phyloP scores from a whole-genome alignment of 2,888 invertebrate species.

The Autographa gamma region DNA sequence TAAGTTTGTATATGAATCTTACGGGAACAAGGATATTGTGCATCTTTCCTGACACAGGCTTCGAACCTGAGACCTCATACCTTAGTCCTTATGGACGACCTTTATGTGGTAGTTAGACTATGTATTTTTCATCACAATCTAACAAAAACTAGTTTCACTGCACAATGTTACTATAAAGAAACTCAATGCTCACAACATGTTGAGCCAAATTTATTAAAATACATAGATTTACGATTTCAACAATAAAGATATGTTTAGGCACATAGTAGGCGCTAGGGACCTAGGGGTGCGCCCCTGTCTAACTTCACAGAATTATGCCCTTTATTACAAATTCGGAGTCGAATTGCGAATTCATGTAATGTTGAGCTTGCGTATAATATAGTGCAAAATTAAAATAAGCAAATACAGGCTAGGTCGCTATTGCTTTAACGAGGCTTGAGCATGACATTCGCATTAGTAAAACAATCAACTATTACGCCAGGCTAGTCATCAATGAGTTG shows the following conservation, averaged over 20 bases:
- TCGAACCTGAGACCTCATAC: no score
- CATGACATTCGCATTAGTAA: constrained; percentile 1
- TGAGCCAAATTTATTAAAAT: not conserved
- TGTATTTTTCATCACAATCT: no score
- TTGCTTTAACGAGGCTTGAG: not conserved
- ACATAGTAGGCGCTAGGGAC: constrained; percentile 7
- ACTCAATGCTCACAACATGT: no score
- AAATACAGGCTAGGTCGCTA: not conserved
- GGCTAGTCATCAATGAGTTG: not conserved
- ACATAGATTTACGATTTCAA: constrained; percentile 21
- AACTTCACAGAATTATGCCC: constrained; percentile 30
- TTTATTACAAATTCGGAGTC: constrained; percentile 34
- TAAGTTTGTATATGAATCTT: no score
- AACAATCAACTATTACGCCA: not conserved
- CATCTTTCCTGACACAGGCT: no score
- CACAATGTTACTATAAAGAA: no score
- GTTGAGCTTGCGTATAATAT: not conserved
- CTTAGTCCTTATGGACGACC: no score
- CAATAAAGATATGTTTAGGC: constrained; percentile 35
- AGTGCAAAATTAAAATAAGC: not conserved
- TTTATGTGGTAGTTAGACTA: no score
- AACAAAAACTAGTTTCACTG: no score
- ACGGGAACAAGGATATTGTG: no score
- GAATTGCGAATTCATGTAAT: constrained; percentile 23
- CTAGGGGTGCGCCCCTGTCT: constrained; percentile 6